These are phyloP conservation scores for Gasterosteus nipponicus DNA, from an alignment of 2,113 vertebrate species.

Conservation along the genomic window DNA sequence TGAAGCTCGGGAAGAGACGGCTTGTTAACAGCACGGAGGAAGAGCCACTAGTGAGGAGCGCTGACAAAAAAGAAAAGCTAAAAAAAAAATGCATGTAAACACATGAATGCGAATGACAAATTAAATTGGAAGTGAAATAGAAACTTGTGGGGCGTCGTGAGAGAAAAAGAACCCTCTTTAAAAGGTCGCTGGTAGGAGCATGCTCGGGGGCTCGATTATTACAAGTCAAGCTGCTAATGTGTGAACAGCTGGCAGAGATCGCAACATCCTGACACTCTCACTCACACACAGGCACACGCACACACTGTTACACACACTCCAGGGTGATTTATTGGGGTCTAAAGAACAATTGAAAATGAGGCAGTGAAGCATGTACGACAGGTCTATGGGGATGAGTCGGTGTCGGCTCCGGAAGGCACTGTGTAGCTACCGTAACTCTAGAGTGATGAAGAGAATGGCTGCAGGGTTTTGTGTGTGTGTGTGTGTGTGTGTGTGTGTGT, in stretches of 20 bases:
- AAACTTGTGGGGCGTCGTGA: not conserved
- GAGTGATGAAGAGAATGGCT: slow-evolving; percentile 51
- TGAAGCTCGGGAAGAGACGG: not conserved
- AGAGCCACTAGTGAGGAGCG: slow-evolving; percentile 8
- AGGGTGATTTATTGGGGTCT: slow-evolving; percentile 68
- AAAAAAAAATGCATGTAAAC: slow-evolving; percentile 39
- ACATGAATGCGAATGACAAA: slow-evolving; percentile 14
- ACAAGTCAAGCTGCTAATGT: slow-evolving; percentile 34
- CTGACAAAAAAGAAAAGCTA: slow-evolving; percentile 17
- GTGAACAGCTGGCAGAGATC: slow-evolving; percentile 44
- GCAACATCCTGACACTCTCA: slow-evolving; percentile 6
- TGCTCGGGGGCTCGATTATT: slow-evolving; percentile 42
- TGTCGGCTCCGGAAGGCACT: slow-evolving; percentile 43
- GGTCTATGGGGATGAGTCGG: slow-evolving; percentile 58
- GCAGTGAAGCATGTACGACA: slow-evolving; percentile 67
- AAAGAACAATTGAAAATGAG: slow-evolving; percentile 75
- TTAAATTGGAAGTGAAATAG: no score
- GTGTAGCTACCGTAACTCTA: slow-evolving; percentile 52
- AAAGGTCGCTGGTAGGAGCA: slow-evolving; percentile 27
- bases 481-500: not conserved
- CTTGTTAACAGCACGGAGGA: not conserved
- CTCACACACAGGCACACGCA: not conserved
- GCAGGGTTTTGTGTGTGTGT: no score
- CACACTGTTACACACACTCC: slow-evolving; percentile 8
- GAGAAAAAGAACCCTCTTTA: not conserved